Percentiles rank a stretch among this genome's conserved stretches.
Conservation (phyloP, 2,888 invertebrate genomes). For the Idaea aversata region DNA sequence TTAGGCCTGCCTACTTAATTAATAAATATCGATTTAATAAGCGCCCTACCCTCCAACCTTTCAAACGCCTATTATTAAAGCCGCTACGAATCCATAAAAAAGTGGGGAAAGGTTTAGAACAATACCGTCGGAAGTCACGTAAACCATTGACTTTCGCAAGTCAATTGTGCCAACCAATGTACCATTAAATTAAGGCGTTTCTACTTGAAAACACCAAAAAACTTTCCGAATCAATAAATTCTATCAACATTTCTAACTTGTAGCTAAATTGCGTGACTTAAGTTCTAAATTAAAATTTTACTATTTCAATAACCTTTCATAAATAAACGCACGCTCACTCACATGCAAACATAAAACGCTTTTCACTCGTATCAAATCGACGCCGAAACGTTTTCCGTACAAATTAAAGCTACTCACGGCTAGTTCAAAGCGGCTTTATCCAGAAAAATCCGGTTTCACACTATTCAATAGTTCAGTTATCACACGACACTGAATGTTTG, state of each 20-base stretch:
- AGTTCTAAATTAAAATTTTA: neutral
- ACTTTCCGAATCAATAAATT: conserved; percentile 4
- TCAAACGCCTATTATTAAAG: neutral
- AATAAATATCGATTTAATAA: conserved; percentile 1
- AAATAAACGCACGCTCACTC: conserved; percentile 23
- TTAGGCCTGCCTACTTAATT: neutral
- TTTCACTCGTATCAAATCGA: conserved; percentile 14
- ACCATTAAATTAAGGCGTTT: neutral
- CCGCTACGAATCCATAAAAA: neutral
- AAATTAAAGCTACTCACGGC: conserved; percentile 50
- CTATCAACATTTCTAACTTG: neutral
- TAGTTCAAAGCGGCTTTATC: conserved; percentile 43
- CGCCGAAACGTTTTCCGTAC: conserved; percentile 3
- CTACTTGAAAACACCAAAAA: neutral
- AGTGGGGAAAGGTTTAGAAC: neutral
- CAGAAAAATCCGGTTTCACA: conserved; percentile 53
- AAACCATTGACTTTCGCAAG: neutral
- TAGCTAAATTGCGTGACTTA: neutral
- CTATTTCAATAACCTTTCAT: neutral
- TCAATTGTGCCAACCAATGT: neutral
- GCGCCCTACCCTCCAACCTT: neutral
- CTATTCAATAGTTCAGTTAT: conserved; percentile 20
- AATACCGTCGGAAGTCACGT: neutral
- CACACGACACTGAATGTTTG: conserved; percentile 24
- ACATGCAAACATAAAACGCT: conserved; percentile 14